Percentiles rank a stretch among this genome's conserved stretches.
Evolutionary conservation across 2,797 vertebrate species (phyloP).

Genomic region (Glossophaga mutica): DNA sequence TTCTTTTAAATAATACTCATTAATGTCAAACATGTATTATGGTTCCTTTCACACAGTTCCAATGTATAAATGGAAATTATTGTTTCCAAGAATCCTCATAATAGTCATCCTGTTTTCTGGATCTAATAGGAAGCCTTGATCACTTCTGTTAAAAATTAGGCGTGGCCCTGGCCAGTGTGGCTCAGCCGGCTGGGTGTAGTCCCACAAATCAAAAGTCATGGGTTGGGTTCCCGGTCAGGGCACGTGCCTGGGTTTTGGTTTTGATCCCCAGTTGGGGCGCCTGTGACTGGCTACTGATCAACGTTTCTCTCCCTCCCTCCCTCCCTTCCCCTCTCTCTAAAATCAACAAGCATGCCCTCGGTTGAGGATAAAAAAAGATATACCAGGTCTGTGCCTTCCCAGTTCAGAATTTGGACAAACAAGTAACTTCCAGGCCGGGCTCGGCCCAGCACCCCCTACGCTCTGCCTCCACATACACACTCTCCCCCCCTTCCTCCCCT

Average conservation of each 20-base stretch:
- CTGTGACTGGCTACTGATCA: background rate
- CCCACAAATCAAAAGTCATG: background rate
- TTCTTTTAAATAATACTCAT: background rate
- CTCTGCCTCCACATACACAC: too few species aligned
- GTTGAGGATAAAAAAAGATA: background rate
- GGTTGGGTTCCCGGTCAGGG: background rate
- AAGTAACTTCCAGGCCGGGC: background rate
- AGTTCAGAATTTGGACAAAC: background rate
- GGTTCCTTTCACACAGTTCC: background rate
- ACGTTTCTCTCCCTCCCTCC: background rate
- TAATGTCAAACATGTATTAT: background rate
- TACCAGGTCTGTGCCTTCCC: background rate
- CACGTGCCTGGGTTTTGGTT: background rate
- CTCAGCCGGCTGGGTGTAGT: too few species aligned
- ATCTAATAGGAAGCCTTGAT: background rate
- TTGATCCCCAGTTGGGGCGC: background rate
- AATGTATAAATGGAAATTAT: background rate
- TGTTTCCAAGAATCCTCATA: background rate
- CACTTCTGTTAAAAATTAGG: background rate
- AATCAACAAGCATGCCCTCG: background rate
- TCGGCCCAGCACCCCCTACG: background rate
- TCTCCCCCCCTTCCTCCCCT: accelerated
- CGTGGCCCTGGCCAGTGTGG: background rate
- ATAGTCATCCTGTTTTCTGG: background rate
- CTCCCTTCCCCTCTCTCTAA: background rate